phyloP scores from a whole-genome alignment of 2,888 invertebrate species.

The Apodemia duryi region DNA sequence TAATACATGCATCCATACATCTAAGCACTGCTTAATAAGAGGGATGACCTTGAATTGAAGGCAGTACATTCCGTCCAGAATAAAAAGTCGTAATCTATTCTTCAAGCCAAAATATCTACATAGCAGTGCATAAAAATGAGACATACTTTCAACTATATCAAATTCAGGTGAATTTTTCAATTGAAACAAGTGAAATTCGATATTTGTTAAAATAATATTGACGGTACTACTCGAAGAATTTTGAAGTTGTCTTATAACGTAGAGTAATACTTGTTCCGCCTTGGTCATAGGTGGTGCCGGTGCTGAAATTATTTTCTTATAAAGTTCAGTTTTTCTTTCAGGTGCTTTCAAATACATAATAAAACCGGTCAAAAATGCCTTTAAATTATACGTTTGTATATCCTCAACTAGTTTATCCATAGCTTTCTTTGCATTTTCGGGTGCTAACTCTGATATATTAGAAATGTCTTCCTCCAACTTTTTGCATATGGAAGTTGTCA shows the following conservation, averaged over 20 bases:
- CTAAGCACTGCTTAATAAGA: constrained; percentile 60
- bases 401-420: constrained; percentile 50
- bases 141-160: constrained; percentile 54
- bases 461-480: constrained; percentile 46
- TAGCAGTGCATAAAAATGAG: constrained; percentile 63
- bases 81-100: constrained; percentile 54
- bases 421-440: constrained; percentile 37
- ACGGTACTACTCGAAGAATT: constrained; percentile 39
- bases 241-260: constrained; percentile 46
- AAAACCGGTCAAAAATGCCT: constrained; percentile 47
- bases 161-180: constrained; percentile 57
- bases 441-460: constrained; percentile 39
- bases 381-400: constrained; percentile 41
- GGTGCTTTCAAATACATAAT: constrained; percentile 51
- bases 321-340: constrained; percentile 51
- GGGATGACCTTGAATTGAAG: constrained; percentile 58
- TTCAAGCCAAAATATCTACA: constrained; percentile 55
- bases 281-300: constrained; percentile 60
- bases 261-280: constrained; percentile 58
- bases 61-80: constrained; percentile 71
- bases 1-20: constrained; percentile 61
- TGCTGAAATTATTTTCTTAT: constrained; percentile 41
- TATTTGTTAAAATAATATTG: constrained; percentile 44
- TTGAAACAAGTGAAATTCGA: constrained; percentile 59
- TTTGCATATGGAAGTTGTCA: constrained; percentile 37